Evolutionary conservation across 2,797 vertebrate genomes (phyloP), one percentile per base, ranked within the genome.

Genomic region (Heliangelus exortis): DNA sequence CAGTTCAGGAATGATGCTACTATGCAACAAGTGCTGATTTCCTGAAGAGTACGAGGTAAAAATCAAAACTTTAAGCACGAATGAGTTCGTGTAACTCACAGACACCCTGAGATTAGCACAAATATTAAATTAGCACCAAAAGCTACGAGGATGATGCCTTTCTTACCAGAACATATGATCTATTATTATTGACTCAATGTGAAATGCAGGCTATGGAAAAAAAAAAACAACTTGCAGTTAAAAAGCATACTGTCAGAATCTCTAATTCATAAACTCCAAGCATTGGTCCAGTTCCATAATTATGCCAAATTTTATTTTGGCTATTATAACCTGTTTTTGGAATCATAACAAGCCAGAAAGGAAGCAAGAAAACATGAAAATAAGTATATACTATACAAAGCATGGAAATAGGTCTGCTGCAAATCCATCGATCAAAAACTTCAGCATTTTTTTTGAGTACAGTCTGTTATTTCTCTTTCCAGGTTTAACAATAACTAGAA

Each of bases 111-210:
- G 26, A 71, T 57, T 50, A 76, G 9, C 29, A 29, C 8, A 67
- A 65, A 31, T 18, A 57, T 20, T 33, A 28, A 0, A 0, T 59
- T 3, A 69, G 20, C 22, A 66, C 4, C 34, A 58, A 77, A 83
- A 78, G 29, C 22, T 34, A 58, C 4, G 9, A 58, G 18, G 50
- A 82, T 2, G 0, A 54, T 6, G 15, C 20, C 41, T 59, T 69
- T 61, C 61, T 63, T 57, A 74, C 0, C 2, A 63, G 53, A 25
- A 59, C 25, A 20, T 29, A 59, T 0, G 10, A 87, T 15, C 48
- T 59, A 22, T 0, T 2, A 63, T 14, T 92, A 81, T 6, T 90
- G 68, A 83, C 45, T 15, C 15, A 85, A 19, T 9, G 6, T 53
- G 45, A 88, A 86, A 81, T n/a, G 61, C 0, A 80, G 10, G 10